Conservation (phyloP, 2,113 vertebrate species). For the Caloenas nicobarica region DNA sequence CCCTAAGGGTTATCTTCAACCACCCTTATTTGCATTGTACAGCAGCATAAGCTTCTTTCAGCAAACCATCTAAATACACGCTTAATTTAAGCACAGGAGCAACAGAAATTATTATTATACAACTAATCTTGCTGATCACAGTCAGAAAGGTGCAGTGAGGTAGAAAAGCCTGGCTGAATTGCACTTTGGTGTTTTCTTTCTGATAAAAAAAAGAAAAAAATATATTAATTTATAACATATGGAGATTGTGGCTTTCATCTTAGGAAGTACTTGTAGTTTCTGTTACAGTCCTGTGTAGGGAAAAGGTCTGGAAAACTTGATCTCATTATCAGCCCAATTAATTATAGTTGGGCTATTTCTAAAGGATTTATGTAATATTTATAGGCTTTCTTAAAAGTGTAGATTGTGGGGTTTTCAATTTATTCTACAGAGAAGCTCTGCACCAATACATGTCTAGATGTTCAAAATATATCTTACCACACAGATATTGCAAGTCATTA, state of each 20-base stretch:
- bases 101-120: neutral
- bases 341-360: neutral
- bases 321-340: slow-evolving; percentile 1
- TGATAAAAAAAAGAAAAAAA: neutral
- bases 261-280: neutral
- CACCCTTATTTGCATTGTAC: neutral
- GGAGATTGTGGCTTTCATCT: neutral
- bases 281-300: neutral
- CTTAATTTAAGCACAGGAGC: neutral
- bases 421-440: neutral
- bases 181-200: neutral
- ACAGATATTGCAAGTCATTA: neutral
- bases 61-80: slow-evolving; percentile 1
- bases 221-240: neutral
- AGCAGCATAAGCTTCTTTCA: neutral
- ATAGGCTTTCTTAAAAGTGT: neutral
- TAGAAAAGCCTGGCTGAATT: neutral
- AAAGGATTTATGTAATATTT: slow-evolving; percentile 18
- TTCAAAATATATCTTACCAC: neutral
- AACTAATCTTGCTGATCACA: neutral
- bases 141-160: neutral
- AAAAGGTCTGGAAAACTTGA: slow-evolving; percentile 2
- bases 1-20: neutral
- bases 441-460: neutral
- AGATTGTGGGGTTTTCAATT: neutral